These are phyloP conservation scores for Troglohyphantes excavatus DNA, from an alignment of 2,888 invertebrate species.

Conservation along the genomic window DNA sequence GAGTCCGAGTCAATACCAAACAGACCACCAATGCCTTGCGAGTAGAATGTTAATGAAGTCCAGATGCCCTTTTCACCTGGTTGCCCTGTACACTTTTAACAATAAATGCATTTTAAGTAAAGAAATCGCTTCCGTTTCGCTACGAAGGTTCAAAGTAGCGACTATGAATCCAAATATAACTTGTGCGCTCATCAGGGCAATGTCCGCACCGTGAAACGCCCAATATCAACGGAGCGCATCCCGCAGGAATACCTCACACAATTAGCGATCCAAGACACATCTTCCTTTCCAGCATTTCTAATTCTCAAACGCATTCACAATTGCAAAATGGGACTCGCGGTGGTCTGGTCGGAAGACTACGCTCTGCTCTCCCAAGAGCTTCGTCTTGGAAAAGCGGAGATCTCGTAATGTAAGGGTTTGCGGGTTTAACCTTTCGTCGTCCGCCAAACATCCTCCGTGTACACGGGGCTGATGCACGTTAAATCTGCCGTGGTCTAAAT, in stretches of 20 bases:
- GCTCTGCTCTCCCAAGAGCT: too few relatives aligned
- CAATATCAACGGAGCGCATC: slow-evolving; percentile 9
- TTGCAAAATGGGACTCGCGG: too few relatives aligned
- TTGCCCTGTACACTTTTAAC: background rate
- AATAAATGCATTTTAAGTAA: background rate
- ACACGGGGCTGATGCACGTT: too few relatives aligned
- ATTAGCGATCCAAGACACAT: slow-evolving; percentile 51
- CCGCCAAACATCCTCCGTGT: too few relatives aligned
- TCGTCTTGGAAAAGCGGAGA: too few relatives aligned
- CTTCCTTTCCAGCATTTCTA: slow-evolving; percentile 10
- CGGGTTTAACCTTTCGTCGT: too few relatives aligned
- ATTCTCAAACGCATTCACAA: slow-evolving; percentile 25
- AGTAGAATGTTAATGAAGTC: background rate
- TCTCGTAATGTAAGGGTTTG: too few relatives aligned
- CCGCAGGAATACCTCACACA: slow-evolving; percentile 22
- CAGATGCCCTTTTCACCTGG: background rate
- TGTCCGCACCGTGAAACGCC: slow-evolving; percentile 15
- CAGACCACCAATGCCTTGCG: too few relatives aligned
- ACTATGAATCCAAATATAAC: slow-evolving; percentile 22
- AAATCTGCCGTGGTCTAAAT: too few relatives aligned
- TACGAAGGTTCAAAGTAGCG: background rate
- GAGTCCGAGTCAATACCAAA: too few relatives aligned
- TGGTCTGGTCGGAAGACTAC: too few relatives aligned
- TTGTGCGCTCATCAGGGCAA: slow-evolving; percentile 11
- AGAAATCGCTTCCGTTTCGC: background rate